These are phyloP conservation scores for Macrochelys suwanniensis DNA, from an alignment of 2,797 vertebrate species.

Conservation along the genomic window DNA sequence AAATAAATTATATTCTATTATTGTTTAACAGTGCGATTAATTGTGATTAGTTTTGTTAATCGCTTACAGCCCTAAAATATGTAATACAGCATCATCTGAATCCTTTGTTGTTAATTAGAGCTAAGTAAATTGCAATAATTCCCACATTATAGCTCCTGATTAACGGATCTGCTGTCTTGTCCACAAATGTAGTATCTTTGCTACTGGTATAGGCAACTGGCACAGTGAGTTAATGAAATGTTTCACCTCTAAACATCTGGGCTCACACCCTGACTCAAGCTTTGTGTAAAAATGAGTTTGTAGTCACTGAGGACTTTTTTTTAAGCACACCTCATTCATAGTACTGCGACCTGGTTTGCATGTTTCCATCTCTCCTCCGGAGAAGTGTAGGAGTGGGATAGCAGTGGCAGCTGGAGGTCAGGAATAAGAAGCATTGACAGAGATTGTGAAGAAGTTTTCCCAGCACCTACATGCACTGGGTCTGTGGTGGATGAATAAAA, in stretches of 20 bases:
- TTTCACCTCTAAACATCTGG: slow-evolving; percentile 41
- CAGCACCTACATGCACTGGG: background rate
- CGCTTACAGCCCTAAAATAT: background rate
- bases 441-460: background rate
- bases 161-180: background rate
- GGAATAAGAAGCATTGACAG: slow-evolving; percentile 22
- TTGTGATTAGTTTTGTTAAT: no score
- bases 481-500: background rate
- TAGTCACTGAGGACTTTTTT: background rate
- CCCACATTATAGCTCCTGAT: background rate
- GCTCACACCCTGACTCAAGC: slow-evolving; percentile 29
- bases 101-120: background rate
- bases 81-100: background rate
- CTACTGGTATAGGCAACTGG: background rate
- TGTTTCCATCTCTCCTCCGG: slow-evolving; percentile 15
- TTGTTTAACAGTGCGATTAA: no score
- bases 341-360: slow-evolving; percentile 24
- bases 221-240: slow-evolving; percentile 14
- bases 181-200: background rate
- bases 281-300: slow-evolving; percentile 27
- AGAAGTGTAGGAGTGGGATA: slow-evolving; percentile 10
- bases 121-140: background rate
- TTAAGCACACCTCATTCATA: slow-evolving; percentile 46
- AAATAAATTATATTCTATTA: no score
- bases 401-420: slow-evolving; percentile 42